phyloP scores from a whole-genome alignment of 1,140 invertebrate species.

The Magallana angulata region DNA sequence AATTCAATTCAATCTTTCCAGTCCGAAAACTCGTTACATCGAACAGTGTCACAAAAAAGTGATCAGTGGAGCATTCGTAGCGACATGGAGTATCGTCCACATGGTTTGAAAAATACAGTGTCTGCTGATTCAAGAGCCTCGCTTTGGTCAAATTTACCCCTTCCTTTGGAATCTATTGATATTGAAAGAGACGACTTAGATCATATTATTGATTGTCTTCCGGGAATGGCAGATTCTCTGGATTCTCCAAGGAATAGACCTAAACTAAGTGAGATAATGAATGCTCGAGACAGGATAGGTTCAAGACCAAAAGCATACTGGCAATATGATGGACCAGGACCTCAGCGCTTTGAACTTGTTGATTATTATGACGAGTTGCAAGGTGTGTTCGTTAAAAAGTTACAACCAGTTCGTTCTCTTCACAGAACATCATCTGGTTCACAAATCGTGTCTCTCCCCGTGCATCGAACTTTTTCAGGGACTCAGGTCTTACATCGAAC shows the following conservation, averaged over 20 bases:
- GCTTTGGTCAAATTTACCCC: conserved; percentile 65
- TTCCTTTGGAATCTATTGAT: conserved; percentile 61
- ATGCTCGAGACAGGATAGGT: conserved; percentile 48
- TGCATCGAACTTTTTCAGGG: conserved; percentile 55
- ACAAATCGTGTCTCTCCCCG: conserved; percentile 48
- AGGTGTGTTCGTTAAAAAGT: conserved; percentile 55
- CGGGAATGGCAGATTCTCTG: conserved; percentile 63
- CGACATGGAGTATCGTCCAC: conserved; percentile 57
- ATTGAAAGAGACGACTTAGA: conserved; percentile 59
- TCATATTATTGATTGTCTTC: conserved; percentile 61
- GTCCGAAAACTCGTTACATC: conserved; percentile 46
- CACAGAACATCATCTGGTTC: conserved; percentile 55
- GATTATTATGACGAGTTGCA: conserved; percentile 65
- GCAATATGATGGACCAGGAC: conserved; percentile 56
- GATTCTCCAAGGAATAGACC: conserved; percentile 49
- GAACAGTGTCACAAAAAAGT: conserved; percentile 53
- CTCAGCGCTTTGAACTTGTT: conserved; percentile 64
- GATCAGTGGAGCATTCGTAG: conserved; percentile 60
- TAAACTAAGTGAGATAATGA: conserved; percentile 56
- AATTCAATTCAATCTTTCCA: conserved; percentile 47
- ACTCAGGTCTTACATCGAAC: conserved; percentile 57
- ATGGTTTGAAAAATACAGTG: conserved; percentile 64
- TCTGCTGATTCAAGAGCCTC: conserved; percentile 64
- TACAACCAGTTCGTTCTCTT: conserved; percentile 44
- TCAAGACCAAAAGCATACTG: conserved; percentile 44